Percentiles rank a stretch among this genome's conserved stretches.
Conservation (phyloP, 2,888 invertebrate genomes). For the Drosophila birchii region DNA sequence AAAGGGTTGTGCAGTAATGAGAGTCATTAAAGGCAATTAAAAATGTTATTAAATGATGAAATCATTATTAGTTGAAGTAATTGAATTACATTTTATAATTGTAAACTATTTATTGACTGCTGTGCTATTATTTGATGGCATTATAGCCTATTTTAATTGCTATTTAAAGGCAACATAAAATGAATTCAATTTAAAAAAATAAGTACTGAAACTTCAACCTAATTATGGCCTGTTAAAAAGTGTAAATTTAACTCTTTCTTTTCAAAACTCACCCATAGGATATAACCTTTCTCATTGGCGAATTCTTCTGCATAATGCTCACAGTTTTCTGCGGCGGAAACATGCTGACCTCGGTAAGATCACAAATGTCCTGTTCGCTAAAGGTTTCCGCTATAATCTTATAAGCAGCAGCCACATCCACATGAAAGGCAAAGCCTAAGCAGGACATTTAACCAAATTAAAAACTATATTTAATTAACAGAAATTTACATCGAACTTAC, state of each 20-base stretch:
- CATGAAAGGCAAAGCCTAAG: conserved; percentile 88
- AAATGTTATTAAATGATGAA: neutral
- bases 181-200: no score
- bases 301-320: conserved; percentile 86
- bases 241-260: neutral
- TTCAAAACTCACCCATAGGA: conserved; percentile 57
- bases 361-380: conserved; percentile 88
- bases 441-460: rapidly evolving
- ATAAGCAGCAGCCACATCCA: conserved; percentile 89
- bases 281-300: conserved; percentile 87
- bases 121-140: neutral
- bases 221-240: neutral
- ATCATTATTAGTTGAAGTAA: neutral
- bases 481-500: conserved; percentile 59
- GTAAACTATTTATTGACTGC: neutral
- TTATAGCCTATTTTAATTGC: neutral
- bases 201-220: no score
- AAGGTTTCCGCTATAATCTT: conserved; percentile 88
- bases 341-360: conserved; percentile 87
- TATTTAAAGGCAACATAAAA: neutral
- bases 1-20: neutral
- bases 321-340: conserved; percentile 87
- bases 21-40: neutral
- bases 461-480: neutral
- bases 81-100: neutral